Base-by-base conservation (phyloP, 92 coral and sea anemone genomes). In the Plumapathes pennacea region DNA sequence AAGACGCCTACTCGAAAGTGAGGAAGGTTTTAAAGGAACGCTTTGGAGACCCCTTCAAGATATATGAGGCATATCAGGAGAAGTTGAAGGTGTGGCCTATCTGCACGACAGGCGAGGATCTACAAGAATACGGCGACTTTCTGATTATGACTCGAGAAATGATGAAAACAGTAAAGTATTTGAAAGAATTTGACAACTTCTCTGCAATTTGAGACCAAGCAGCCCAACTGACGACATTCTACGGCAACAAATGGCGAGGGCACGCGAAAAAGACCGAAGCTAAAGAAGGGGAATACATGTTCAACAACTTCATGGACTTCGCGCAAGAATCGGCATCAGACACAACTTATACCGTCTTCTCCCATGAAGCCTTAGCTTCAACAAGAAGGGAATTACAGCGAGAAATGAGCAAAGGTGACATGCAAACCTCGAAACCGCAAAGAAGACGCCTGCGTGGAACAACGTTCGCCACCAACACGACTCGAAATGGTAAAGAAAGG, bases 161-260 rank as follows among this genome's bases (percentile, higher is more conserved):
- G 2, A 86, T 86, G 88, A 86, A 54, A 46, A 59, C 89, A 4
- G 86, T 77, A 5, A 79, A 79, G 42, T 69, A 87, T 54, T 68
- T 88, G 9, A 71, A 71, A 3, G 95, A 86, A 42, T 39, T 86
- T 21, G 62, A 86, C 54, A 86, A 64, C 34, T 67, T 61, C 46
- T 61, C 83, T 2, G 63, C 65, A 44, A 68, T 85, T 2, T 76
- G 56, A 17, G 74, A 80, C 27, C 50, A 78, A 4, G 86, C 72
- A 0, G 81, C 78, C 1, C 69, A 83, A 26, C 65, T 73, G 0
- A 86, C 84, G 11, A 11, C 46, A 0, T 44, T 56, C 70, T 85
- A 72, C 44, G 24, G 50, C 13, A 73, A 69, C 31, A 85, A 50
- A 51, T 85, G 87, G 87, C 45, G 56, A 25, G 71, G 66, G 39